phyloP scores from a whole-genome alignment of 2,113 vertebrate species.

The Lepisosteus osseus region DNA sequence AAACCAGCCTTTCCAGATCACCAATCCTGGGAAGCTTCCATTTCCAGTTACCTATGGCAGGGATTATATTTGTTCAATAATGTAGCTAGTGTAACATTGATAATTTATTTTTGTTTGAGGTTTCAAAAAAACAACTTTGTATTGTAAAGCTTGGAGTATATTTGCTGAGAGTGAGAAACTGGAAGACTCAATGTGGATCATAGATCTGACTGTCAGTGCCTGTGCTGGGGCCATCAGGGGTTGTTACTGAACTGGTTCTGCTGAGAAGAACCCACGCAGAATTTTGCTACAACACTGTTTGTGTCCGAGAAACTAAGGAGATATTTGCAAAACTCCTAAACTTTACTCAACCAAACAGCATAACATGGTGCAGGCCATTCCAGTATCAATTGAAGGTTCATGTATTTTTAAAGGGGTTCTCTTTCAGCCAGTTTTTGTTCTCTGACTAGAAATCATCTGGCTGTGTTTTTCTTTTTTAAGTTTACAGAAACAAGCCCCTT shows the following conservation, averaged over 20 bases:
- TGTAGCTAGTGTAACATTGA: constrained; percentile 87
- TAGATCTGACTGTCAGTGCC: not conserved
- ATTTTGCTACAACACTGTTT: too few species aligned
- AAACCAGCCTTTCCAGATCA: not conserved
- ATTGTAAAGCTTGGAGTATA: constrained; percentile 72
- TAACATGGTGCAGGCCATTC: constrained; percentile 30
- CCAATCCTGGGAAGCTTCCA: constrained; percentile 32
- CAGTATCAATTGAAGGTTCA: constrained; percentile 19
- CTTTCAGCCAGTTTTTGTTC: constrained; percentile 30
- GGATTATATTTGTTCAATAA: constrained; percentile 89
- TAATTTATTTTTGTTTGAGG: constrained; percentile 90
- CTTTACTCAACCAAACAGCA: too few species aligned
- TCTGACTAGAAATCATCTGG: constrained; percentile 24
- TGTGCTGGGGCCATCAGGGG: not conserved
- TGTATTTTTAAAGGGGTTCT: constrained; percentile 6
- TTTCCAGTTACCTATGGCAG: constrained; percentile 89
- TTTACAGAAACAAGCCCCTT: constrained; percentile 42
- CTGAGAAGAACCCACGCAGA: too few species aligned
- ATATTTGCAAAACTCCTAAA: too few species aligned
- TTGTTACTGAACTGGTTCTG: too few species aligned
- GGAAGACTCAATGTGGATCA: constrained; percentile 31
- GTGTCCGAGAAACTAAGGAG: too few species aligned
- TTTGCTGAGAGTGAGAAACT: constrained; percentile 46
- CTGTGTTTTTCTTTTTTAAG: constrained; percentile 37
- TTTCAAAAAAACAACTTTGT: constrained; percentile 73